Evolutionary conservation across 2,888 invertebrate species (phyloP).

Genomic region (Anorthoa munda): DNA sequence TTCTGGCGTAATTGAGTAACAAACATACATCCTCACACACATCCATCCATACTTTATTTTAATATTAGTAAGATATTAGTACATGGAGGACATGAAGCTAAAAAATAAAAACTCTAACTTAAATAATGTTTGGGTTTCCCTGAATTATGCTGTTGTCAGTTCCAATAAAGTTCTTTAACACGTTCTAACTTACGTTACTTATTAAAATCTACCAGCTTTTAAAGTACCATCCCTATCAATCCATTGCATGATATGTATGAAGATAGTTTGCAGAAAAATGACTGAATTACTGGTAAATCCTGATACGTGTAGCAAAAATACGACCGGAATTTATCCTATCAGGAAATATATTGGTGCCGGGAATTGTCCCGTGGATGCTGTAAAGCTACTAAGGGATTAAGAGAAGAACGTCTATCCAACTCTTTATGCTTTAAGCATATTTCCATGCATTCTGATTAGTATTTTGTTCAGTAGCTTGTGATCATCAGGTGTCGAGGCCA

Average conservation of each 20-base stretch:
- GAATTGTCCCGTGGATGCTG: not conserved
- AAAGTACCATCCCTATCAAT: not conserved
- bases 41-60: no score
- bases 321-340: not conserved
- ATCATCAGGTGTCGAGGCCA: no score
- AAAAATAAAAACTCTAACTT: no score
- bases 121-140: no score
- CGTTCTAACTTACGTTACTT: not conserved
- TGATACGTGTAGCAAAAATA: constrained; percentile 6
- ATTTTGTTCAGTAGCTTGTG: no score
- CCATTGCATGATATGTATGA: not conserved
- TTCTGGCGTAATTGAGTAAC: no score
- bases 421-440: no score
- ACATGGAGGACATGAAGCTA: no score
- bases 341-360: not conserved
- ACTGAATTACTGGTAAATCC: not conserved
- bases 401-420: not conserved
- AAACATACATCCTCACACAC: no score
- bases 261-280: not conserved
- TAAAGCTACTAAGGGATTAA: not conserved
- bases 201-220: not conserved
- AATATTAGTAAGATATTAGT: no score
- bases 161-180: not conserved
- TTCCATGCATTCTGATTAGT: no score
- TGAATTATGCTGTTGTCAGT: not conserved